These are phyloP conservation scores for Crax fasciolata DNA, from an alignment of 2,797 vertebrate species.

Conservation along the genomic window DNA sequence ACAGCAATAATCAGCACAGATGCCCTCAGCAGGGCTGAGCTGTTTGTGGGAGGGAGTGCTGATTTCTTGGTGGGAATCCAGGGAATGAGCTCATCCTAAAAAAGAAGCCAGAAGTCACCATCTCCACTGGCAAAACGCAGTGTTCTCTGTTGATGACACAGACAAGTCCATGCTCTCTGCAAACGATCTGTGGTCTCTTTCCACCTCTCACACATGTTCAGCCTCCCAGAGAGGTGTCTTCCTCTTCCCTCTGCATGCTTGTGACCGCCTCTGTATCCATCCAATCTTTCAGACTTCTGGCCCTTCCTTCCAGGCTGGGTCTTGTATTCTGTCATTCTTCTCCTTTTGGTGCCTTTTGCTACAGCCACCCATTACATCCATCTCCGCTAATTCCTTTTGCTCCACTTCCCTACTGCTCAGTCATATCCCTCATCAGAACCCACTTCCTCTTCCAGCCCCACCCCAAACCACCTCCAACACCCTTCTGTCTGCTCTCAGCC, in stretches of 20 bases:
- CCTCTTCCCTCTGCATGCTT: background rate
- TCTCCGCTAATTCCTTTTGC: background rate
- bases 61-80: slow-evolving; percentile 57
- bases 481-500: background rate
- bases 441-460: background rate
- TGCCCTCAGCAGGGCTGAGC: slow-evolving; percentile 67
- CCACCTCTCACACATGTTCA: background rate
- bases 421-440: background rate
- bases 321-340: background rate
- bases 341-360: background rate
- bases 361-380: background rate
- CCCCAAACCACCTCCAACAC: background rate
- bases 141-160: background rate
- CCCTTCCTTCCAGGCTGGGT: background rate
- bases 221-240: background rate
- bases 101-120: slow-evolving; percentile 49
- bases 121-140: background rate
- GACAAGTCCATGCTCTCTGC: background rate
- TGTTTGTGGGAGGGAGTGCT: background rate
- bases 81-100: slow-evolving; percentile 26
- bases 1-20: slow-evolving; percentile 57
- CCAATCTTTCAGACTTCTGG: background rate
- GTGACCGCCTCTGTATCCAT: background rate
- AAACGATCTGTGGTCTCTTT: slow-evolving; percentile 1
- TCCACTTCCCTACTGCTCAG: background rate